phyloP scores from a whole-genome alignment of 2,113 vertebrate genomes.

The Ellobius talpinus region DNA sequence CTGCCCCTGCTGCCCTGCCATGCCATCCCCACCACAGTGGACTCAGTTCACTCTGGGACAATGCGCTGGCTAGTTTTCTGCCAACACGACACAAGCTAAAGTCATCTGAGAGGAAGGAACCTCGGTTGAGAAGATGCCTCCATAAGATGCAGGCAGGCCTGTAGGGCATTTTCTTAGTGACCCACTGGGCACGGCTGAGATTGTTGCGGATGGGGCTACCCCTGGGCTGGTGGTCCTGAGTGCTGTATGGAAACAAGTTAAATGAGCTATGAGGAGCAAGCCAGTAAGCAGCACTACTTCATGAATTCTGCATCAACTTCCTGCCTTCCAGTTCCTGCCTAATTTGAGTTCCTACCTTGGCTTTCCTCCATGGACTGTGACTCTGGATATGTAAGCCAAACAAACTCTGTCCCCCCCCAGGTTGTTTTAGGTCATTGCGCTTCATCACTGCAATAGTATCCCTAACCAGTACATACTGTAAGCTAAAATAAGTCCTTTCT shows the following conservation, averaged over 20 bases:
- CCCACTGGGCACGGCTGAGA: neutral
- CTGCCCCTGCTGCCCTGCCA: neutral
- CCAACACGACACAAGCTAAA: neutral
- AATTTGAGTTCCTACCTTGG: neutral
- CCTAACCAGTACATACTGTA: neutral
- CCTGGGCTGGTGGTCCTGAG: neutral
- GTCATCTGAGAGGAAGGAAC: neutral
- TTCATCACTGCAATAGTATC: neutral
- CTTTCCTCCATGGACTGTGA: neutral
- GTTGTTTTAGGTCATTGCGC: neutral
- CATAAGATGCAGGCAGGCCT: neutral
- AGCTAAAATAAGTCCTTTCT: neutral
- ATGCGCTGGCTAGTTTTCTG: neutral
- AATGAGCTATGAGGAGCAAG: neutral
- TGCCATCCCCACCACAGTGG: neutral
- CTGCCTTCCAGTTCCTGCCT: neutral
- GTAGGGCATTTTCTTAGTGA: neutral
- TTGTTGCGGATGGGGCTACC: neutral
- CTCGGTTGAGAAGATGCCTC: neutral
- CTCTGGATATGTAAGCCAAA: neutral
- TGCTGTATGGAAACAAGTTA: neutral
- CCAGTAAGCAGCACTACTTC: neutral
- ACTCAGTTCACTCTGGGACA: neutral
- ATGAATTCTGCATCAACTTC: neutral
- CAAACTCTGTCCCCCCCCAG: neutral